Conservation (phyloP, 2,113 vertebrate genomes). For the Ceratotherium simum region DNA sequence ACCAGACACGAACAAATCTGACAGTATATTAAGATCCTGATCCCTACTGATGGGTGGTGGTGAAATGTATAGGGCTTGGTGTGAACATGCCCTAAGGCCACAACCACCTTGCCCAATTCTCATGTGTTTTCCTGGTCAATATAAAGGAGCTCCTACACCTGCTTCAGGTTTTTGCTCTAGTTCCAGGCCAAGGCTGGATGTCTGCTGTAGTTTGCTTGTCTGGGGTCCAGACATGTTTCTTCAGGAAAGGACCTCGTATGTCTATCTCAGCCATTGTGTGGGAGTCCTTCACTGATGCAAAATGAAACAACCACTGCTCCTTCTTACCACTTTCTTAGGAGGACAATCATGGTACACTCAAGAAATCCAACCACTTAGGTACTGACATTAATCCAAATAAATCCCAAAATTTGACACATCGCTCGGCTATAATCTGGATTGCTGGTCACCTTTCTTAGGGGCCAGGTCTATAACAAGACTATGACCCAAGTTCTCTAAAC, state of each 20-base stretch:
- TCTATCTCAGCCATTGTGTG: not conserved
- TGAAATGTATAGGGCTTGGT: not conserved
- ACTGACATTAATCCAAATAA: not conserved
- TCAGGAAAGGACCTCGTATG: not conserved
- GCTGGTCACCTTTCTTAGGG: not conserved
- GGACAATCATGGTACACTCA: not conserved
- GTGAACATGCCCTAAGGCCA: not conserved
- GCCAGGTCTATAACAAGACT: not conserved
- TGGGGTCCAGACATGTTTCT: not conserved
- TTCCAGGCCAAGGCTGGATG: not conserved
- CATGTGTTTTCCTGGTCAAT: not conserved
- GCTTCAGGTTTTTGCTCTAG: not conserved
- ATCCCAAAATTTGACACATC: not conserved
- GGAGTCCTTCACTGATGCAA: not conserved
- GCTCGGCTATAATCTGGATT: not conserved
- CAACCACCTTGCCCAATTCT: not conserved
- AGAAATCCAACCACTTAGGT: not conserved
- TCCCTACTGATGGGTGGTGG: not conserved
- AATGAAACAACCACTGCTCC: not conserved
- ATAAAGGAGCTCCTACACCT: not conserved
- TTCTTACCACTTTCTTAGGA: not conserved
- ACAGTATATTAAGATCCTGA: not conserved
- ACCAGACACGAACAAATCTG: not conserved
- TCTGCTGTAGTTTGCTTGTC: not conserved
- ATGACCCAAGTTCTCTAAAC: not conserved